phyloP scores from a whole-genome alignment of 2,113 vertebrate genomes.

The Hoplias malabaricus region DNA sequence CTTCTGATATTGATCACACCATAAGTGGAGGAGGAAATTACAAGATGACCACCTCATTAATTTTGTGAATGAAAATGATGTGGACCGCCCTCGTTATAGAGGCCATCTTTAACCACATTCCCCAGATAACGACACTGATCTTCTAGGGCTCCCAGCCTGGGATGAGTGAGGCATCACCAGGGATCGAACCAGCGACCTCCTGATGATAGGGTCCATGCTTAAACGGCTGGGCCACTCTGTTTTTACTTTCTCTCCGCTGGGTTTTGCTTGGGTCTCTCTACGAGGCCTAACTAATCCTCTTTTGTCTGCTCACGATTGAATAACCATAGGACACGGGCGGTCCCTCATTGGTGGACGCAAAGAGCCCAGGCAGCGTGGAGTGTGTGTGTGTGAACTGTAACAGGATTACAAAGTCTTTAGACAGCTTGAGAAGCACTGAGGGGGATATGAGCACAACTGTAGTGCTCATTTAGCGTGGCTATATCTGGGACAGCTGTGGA shows the following conservation, averaged over 20 bases:
- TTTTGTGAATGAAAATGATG: background rate
- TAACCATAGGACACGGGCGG: background rate
- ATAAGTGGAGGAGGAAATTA: background rate
- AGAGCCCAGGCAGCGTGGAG: background rate
- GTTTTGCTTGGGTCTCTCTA: background rate
- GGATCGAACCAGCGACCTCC: too few relatives aligned
- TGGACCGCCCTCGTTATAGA: background rate
- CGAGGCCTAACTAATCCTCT: background rate
- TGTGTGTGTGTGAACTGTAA: background rate
- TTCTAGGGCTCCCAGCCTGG: too few relatives aligned
- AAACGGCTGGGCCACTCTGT: too few relatives aligned
- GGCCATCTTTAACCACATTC: too few relatives aligned
- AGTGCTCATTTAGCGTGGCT: conserved; percentile 8
- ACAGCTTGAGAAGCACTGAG: background rate
- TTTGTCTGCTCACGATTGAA: background rate
- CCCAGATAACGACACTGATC: too few relatives aligned
- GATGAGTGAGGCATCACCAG: too few relatives aligned
- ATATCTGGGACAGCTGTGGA: conserved; percentile 24
- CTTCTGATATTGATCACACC: conserved; percentile 29
- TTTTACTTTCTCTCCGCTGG: background rate
- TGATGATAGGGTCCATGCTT: too few relatives aligned
- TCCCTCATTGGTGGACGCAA: background rate
- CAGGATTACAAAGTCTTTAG: conserved; percentile 5
- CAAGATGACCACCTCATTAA: background rate
- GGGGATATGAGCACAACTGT: background rate